These are phyloP conservation scores for Buphagus erythrorhynchus DNA, from an alignment of 2,797 vertebrate species.

Conservation along the genomic window DNA sequence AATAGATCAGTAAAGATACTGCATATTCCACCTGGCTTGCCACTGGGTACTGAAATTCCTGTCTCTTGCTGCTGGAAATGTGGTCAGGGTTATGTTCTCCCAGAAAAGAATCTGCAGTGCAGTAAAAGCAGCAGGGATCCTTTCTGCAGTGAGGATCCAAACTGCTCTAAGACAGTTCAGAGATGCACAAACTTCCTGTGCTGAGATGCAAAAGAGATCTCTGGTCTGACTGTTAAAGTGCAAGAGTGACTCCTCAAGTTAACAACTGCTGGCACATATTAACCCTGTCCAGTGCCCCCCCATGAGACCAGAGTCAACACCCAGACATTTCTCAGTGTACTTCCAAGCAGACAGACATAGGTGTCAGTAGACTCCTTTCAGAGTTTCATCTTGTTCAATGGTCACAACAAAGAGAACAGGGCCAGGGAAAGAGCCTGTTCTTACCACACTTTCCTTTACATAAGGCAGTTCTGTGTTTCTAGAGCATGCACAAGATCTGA, in stretches of 20 bases:
- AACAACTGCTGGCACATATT: not conserved
- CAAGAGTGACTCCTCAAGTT: not conserved
- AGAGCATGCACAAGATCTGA: not conserved
- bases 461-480: not conserved
- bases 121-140: not conserved
- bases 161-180: not conserved
- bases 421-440: not conserved
- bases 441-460: not conserved
- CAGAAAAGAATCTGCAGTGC: not conserved
- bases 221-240: not conserved
- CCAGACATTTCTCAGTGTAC: not conserved
- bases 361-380: not conserved
- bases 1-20: not conserved
- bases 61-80: not conserved
- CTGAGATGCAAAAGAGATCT: not conserved
- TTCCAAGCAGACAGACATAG: not conserved
- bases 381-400: not conserved
- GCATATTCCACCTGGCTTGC: not conserved
- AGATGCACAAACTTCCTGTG: not conserved
- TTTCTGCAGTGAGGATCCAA: not conserved
- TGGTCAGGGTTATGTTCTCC: not conserved
- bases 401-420: not conserved
- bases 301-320: fast-evolving
- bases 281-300: not conserved
- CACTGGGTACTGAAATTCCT: not conserved